These are phyloP conservation scores for Aplidium turbinatum DNA, from an alignment of 23 tunicate genomes.

Conservation along the genomic window DNA sequence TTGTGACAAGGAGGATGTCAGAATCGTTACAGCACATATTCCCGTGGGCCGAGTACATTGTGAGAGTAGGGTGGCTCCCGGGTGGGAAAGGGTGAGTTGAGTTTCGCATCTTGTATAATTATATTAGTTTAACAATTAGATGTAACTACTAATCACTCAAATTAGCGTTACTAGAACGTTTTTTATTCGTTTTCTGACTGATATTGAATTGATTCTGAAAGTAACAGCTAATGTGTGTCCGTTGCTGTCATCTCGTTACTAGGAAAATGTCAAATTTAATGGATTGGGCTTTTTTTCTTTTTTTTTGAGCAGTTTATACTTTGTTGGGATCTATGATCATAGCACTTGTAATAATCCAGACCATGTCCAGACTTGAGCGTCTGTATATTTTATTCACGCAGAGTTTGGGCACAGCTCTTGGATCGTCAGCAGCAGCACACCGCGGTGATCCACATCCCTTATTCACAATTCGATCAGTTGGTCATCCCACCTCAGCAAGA, in stretches of 20 bases:
- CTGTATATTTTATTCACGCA: constrained; percentile 4
- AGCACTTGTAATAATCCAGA: no score
- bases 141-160: background rate
- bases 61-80: constrained; percentile 77
- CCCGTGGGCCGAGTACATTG: constrained; percentile 96
- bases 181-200: background rate
- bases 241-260: no score
- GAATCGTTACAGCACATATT: constrained; percentile 42
- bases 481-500: background rate
- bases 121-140: no score
- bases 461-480: constrained; percentile 41
- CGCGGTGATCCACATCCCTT: constrained; percentile 62
- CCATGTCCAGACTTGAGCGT: no score
- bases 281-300: no score
- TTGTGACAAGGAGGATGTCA: constrained; percentile 50
- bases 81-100: constrained; percentile 73
- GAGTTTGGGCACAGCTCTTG: constrained; percentile 86
- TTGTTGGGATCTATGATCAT: no score
- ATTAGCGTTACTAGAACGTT: background rate
- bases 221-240: no score
- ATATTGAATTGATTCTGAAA: no score
- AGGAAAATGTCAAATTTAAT: no score
- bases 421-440: constrained; percentile 66
- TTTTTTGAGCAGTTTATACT: no score
- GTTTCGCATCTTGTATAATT: no score